Conservation (phyloP, 2,888 invertebrate genomes). For the Chrysotoxum bicinctum region DNA sequence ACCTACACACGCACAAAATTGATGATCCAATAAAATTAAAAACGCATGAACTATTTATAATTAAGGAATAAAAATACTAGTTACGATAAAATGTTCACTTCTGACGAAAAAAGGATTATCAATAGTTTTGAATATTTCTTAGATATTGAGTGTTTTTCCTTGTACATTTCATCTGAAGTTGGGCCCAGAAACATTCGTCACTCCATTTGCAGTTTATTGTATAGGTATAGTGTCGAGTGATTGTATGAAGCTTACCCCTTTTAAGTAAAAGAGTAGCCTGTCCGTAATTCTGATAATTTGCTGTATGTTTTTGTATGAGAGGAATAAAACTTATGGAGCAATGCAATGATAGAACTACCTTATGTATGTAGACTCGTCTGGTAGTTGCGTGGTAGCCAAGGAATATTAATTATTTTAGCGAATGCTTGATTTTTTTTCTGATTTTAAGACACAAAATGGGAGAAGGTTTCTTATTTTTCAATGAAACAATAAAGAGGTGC, state of each 20-base stretch:
- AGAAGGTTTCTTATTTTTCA: slow-evolving; percentile 12
- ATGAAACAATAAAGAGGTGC: slow-evolving; percentile 16
- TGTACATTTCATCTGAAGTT: not conserved
- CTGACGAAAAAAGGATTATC: slow-evolving; percentile 12
- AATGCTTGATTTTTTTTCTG: slow-evolving; percentile 3
- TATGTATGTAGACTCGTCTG: not conserved
- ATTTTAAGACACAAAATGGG: slow-evolving; percentile 25
- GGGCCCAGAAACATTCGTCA: slow-evolving; percentile 37
- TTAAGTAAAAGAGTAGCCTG: slow-evolving; percentile 35
- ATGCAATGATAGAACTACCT: slow-evolving; percentile 35
- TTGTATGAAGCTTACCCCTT: slow-evolving; percentile 6
- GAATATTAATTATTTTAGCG: slow-evolving; percentile 46
- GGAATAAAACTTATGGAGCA: slow-evolving; percentile 42
- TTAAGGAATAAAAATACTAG: not conserved
- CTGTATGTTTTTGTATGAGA: slow-evolving; percentile 19
- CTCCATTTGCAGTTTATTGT: slow-evolving; percentile 11
- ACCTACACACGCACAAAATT: not conserved
- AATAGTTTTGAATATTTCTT: slow-evolving; percentile 36
- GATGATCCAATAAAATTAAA: not conserved
- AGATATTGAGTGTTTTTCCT: slow-evolving; percentile 17
- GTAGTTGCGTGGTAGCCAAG: slow-evolving; percentile 57
- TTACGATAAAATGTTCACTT: slow-evolving; percentile 9
- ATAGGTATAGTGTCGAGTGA: slow-evolving; percentile 9
- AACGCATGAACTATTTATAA: not conserved
- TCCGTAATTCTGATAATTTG: slow-evolving; percentile 25